Conservation (phyloP, 2,113 vertebrate species). For the Potamarius usumacintae region DNA sequence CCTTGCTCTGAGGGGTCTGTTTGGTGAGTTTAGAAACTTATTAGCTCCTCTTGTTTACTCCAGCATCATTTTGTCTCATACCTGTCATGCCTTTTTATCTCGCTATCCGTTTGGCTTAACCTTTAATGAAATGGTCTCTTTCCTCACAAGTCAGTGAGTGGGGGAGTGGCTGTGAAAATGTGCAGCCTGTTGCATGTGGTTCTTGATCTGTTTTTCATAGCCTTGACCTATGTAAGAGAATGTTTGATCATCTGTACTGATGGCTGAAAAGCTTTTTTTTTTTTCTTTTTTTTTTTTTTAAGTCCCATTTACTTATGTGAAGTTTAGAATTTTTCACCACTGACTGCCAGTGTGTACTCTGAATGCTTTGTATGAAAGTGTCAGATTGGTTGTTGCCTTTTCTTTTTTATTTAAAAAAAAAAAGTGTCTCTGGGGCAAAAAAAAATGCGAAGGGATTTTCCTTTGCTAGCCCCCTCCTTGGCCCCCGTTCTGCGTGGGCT, state of each 20-base stretch:
- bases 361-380: slow-evolving; percentile 1
- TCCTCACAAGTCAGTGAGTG: background rate
- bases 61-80: slow-evolving; percentile 27
- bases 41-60: slow-evolving; percentile 5
- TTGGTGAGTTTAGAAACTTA: slow-evolving; percentile 67
- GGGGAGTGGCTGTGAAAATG: background rate
- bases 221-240: slow-evolving; percentile 63
- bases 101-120: slow-evolving; percentile 30
- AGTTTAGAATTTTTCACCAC: background rate
- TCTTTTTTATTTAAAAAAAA: slow-evolving; percentile 1
- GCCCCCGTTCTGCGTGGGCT: slow-evolving; percentile 49
- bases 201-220: slow-evolving; percentile 53
- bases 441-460: slow-evolving; percentile 53
- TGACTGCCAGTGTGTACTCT: background rate
- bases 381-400: slow-evolving; percentile 37
- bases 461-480: slow-evolving; percentile 48
- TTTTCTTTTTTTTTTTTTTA: background rate
- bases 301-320: background rate
- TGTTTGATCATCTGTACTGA: slow-evolving; percentile 52
- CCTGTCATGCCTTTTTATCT: slow-evolving; percentile 23
- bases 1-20: slow-evolving; percentile 50
- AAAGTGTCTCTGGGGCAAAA: slow-evolving; percentile 34
- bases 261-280: background rate
- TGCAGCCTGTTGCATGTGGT: slow-evolving; percentile 45
- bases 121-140: slow-evolving; percentile 17